Evolutionary conservation across 2,888 invertebrate genomes (phyloP), one percentile per base, ranked within the genome.

Genomic region (Itoplectis maculator): DNA sequence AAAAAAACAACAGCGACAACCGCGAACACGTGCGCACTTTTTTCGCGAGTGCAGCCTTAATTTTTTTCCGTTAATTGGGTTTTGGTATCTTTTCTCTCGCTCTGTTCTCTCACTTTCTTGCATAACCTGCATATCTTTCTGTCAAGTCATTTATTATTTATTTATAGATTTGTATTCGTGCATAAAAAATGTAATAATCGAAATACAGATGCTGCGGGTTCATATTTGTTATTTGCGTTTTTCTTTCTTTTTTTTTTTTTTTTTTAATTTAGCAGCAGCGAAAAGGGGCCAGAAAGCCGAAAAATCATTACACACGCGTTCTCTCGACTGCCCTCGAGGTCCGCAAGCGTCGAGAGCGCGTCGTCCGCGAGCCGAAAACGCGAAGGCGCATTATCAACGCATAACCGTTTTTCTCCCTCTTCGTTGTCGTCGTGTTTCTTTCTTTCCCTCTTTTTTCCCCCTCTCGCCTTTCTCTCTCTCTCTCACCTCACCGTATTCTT

Each of bases 371-470:
- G 23, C 59, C 59, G 0, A 51, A 75, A 77, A 23, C 45, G 23
- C 59, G 8, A 45, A 45, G 59, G n/a, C n/a, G n/a, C 23, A 77
- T 56, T 37, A 68, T 69, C 29, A 63, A 69, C 49, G 69, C 37
- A 23, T 49, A 51, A 35, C 47, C 61, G 35, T 61, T 49, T 13
- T 20, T 59, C 61, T 63, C 63, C 51, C 37, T 51, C 51, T 63
- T 54, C 20, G 54, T n/a, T 2, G 6, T 65, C 18, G n/a, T 18
- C 18, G 8, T 9, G 56, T 29, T 35, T 15, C 42, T 54, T 45
- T 56, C 45, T 9, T 47, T 45, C 13, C 23, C 8, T 65, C 29
- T n/a, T n/a, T n/a, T n/a, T n/a, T n/a, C 20, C 54, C 29, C 6
- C 13, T 65, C 18, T 18, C 18, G 8, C 13, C 56, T 29, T 35